A percentile compares a stretch with the other conserved stretches of the same genome.
Evolutionary conservation across 1,140 invertebrate genomes (phyloP).

Genomic region (Plodia interpunctella): DNA sequence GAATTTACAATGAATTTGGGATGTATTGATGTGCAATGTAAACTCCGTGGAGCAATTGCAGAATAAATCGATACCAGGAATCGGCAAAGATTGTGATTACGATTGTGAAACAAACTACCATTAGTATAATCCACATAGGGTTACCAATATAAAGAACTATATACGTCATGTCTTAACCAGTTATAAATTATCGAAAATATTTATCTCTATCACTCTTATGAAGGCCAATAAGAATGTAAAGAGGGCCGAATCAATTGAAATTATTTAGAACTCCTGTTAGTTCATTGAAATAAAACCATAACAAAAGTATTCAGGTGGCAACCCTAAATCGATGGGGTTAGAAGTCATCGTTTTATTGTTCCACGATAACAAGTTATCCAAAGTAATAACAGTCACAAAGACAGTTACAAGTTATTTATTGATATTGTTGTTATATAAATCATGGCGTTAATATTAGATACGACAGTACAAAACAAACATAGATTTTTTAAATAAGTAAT

Average conservation of each 20-base stretch:
- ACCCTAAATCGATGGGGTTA: background rate
- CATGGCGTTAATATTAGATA: background rate
- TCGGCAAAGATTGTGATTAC: constrained; percentile 15
- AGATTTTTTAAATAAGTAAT: background rate
- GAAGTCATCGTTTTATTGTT: background rate
- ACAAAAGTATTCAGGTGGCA: background rate
- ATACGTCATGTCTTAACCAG: too few relatives aligned
- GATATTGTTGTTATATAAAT: background rate
- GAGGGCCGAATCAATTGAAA: too few relatives aligned
- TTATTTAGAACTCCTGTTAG: too few relatives aligned
- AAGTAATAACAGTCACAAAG: background rate
- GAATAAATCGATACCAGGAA: background rate
- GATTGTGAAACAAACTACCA: constrained; percentile 3
- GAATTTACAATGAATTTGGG: too few relatives aligned
- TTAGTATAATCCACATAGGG: background rate
- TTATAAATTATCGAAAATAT: too few relatives aligned
- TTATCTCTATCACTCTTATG: too few relatives aligned
- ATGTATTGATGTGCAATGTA: background rate
- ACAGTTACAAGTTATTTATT: background rate
- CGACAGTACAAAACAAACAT: background rate
- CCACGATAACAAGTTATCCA: background rate
- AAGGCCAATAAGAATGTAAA: too few relatives aligned
- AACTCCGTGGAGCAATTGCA: background rate
- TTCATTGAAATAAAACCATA: too few relatives aligned
- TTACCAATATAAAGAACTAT: background rate